Evolutionary conservation across 2,113 vertebrate genomes (phyloP).

Genomic region (Pholis gunnellus): DNA sequence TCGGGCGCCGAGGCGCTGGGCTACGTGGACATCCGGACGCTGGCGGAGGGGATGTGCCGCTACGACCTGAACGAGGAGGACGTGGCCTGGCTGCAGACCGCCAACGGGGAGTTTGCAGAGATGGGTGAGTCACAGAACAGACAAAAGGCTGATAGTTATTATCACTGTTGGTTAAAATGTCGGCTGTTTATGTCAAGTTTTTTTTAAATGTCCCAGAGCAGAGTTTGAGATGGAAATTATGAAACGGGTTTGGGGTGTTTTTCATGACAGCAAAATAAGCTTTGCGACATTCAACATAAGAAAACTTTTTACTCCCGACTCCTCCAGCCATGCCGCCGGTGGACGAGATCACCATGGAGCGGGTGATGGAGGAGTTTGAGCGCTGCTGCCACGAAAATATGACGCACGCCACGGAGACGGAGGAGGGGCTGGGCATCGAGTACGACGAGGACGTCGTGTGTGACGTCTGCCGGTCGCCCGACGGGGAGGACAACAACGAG

Average conservation of each 20-base stretch:
- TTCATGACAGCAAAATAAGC: too few species aligned
- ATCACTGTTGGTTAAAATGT: background rate
- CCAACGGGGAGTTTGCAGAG: constrained; percentile 91
- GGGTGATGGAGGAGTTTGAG: constrained; percentile 94
- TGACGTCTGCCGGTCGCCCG: constrained; percentile 96
- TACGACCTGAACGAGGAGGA: constrained; percentile 96
- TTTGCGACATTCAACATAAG: background rate
- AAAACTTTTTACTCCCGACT: background rate
- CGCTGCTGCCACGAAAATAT: constrained; percentile 93
- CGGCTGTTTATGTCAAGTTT: background rate
- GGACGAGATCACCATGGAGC: constrained; percentile 94
- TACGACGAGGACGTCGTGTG: constrained; percentile 99
- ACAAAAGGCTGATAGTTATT: background rate
- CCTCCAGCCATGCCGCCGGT: constrained; percentile 84
- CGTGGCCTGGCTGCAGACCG: constrained; percentile 89
- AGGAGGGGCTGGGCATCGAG: constrained; percentile 97
- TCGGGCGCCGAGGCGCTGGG: constrained; percentile 89
- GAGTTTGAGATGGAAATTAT: background rate
- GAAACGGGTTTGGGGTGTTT: too few species aligned
- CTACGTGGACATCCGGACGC: constrained; percentile 90
- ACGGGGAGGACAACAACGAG: constrained; percentile 98
- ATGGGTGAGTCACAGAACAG: constrained; percentile 88
- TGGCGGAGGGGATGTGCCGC: constrained; percentile 91
- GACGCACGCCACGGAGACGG: constrained; percentile 94
- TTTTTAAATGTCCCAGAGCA: too few species aligned